Evolutionary conservation across 2,113 vertebrate species (phyloP), one percentile per base, ranked within the genome.

Genomic region (Zootoca vivipara): DNA sequence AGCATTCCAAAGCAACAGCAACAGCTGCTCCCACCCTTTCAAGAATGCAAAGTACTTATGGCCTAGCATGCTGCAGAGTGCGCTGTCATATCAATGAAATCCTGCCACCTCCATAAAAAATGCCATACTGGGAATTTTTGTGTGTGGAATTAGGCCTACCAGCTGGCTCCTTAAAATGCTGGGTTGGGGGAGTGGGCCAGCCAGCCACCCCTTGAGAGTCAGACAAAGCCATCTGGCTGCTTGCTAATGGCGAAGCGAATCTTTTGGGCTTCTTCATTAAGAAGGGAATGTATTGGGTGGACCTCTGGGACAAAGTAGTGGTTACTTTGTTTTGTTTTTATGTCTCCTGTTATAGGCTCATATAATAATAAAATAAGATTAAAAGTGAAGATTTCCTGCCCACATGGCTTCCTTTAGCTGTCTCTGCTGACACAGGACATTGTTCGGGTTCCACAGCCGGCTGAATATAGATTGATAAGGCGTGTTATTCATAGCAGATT

Each of bases 21-120:
- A 24, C 0, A 94, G 90, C 16, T 93, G 26, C 33, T 90, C n/a
- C 16, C 0, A 0, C 9, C 9, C 58, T 35, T n/a, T 85, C 78
- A 87, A 89, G 33, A 86, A 93, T 92, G 91, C 56, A 90, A 94
- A 91, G 64, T n/a, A 40, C 77, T 79, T 0, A 1, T 46, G 38
- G 38, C 22, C 12, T 78, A 38, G 6, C 79, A 22, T 15, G 15
- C 82, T 24, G 8, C 15, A 85, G 30, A 7, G 13, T 0, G 1
- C 22, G 64, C 0, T 0, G 73, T 9, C 6, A 13, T 1, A 0
- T 24, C 24, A n/a, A 6, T n/a, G 82, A 89, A 82, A 6, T 26
- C 9, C 80, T 88, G 46, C 33, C 78, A 85, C n/a, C 2, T 52
- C 18, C 83, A 52, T 46, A 82, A 85, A 81, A 75, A 58, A n/a